Conservation (phyloP, 2,113 vertebrate species). For the Acanthisitta chloris region DNA sequence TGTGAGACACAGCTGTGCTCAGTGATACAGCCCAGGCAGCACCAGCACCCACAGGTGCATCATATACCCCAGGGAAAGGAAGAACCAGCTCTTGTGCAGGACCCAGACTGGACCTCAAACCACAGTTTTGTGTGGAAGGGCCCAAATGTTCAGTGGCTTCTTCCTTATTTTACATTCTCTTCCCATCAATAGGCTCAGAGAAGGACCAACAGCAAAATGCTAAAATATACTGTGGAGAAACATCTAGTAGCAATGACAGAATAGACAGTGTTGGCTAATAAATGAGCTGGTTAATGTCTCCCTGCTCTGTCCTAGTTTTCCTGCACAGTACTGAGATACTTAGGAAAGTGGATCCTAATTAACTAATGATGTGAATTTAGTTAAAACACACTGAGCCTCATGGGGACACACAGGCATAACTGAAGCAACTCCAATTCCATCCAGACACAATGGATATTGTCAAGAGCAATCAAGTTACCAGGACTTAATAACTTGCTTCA, state of each 20-base stretch:
- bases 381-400: neutral
- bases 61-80: rapidly evolving
- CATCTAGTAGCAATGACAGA: neutral
- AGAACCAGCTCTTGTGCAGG: neutral
- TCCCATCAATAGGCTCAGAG: neutral
- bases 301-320: neutral
- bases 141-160: neutral
- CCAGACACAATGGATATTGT: neutral
- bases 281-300: neutral
- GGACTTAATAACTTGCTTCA: neutral
- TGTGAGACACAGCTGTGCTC: neutral
- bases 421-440: neutral
- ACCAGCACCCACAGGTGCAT: neutral
- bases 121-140: neutral
- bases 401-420: neutral
- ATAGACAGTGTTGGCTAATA: neutral
- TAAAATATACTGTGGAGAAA: neutral
- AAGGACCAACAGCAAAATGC: neutral
- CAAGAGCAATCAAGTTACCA: neutral
- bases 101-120: neutral
- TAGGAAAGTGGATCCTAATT: neutral
- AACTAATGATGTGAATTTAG: neutral
- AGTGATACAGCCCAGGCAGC: neutral
- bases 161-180: neutral
- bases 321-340: neutral